Base-by-base conservation (phyloP, 2,113 vertebrate species). In the Cyprinodon brontotheroides region DNA sequence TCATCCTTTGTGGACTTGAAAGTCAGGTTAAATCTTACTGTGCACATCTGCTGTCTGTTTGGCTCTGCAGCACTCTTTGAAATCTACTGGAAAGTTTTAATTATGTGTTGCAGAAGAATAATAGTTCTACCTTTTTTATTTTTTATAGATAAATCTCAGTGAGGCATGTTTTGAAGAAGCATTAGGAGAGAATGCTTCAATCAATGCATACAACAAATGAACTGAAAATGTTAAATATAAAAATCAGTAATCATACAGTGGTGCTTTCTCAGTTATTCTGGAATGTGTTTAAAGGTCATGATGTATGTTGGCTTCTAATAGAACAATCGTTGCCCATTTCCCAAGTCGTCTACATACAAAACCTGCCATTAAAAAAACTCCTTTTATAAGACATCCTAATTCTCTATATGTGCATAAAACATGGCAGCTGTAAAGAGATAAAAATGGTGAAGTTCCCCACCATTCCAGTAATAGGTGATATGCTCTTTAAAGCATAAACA, bases 1-100 rank as follows among this genome's bases (percentile, higher is more conserved):
- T 77, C 77, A 14, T 80, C 72, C 76, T 86, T 64, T 48, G 70
- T 41, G 29, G 43, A 75, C 77, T 47, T 79, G 62, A 75, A 81
- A 87, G 81, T 79, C 75, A 65, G 83, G 82, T 87, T 83, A 80
- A 80, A 81, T 80, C 77, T 85, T 20, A 43, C 67, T 79, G 79
- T 72, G 53, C 57, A 68, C 70, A 39, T 47, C 41, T 77, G 9
- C 15, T 84, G 45, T 91, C 78, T 86, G 65, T 84, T 71, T 80
- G 66, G 79, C 74, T 60, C 12, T 43, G 75, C 63, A 57, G 14
- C 64, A 41, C 43, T 39, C 76, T 81, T 82, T 83, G 57, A 87
- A 68, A 41, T n/a, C 65, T 11, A 79, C 72, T 66, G 41, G 72
- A 67, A 75, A 64, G 3, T 39, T 37, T 57, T 61, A 65, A 64